Evolutionary conservation across 2,797 vertebrate genomes (phyloP), one percentile per base, ranked within the genome.

Genomic region (Micromesistius poutassou): DNA sequence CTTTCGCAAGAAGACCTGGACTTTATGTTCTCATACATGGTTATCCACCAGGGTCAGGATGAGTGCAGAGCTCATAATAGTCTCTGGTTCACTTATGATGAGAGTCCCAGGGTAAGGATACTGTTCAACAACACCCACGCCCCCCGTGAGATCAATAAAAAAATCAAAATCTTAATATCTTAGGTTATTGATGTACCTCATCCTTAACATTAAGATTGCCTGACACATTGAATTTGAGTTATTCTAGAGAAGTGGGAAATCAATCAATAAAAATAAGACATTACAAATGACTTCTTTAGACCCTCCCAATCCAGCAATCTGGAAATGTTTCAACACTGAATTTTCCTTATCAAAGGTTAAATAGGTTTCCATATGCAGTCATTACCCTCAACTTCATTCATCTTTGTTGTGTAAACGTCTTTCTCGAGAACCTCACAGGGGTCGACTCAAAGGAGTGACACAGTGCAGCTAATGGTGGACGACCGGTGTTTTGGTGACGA

Each of bases 361-460:
- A 50, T 50, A 22, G 7, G 55, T 25, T 22, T 16, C 14, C 22
- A 25, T 25, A 25, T 25, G 7, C 7, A 62, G 25, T 25, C 55
- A 62, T n/a, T 62, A 8, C 16, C 5, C 55, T 35, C 7, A 25
- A 62, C n/a, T 62, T 22, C 22, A 62, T 62, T 25, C 22, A 62
- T 25, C 22, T n/a, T 9, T 25, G 22, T 25, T 25, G 55, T 25
- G 55, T n/a, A 25, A 4, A 25, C 55, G 5, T 35, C 33, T n/a
- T 62, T 8, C 55, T n/a, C n/a, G 22, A 8, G 55, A n/a, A 62
- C 22, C 22, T n/a, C 22, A 62, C 55, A 62, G 55, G 55, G 55
- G 28, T 5, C 7, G 86, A 87, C 83, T 88, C 79, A 85, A 83
- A 85, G 72, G 78, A 81, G 36, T 14, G 75, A 77, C 31, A 84